A percentile compares a stretch with the other conserved stretches of the same genome.
Conservation (phyloP, 2,113 vertebrate genomes). For the Danio rerio region DNA sequence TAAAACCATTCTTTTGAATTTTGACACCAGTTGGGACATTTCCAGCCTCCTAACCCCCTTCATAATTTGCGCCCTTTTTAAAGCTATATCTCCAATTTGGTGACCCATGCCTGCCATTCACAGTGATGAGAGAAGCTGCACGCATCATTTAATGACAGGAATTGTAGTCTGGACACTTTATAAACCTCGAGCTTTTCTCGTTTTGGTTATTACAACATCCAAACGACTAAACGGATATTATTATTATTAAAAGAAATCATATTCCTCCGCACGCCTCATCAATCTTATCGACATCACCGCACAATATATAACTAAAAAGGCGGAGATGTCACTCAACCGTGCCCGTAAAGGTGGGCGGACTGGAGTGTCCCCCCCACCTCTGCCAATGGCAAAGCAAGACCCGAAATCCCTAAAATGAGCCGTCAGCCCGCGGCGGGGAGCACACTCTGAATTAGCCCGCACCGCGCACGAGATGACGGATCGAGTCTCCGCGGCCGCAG, state of each 20-base stretch:
- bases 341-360: constrained; percentile 76
- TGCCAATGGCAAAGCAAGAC: constrained; percentile 77
- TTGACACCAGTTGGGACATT: background rate
- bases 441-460: constrained; percentile 71
- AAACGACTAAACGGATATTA: background rate
- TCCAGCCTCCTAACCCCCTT: background rate
- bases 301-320: constrained; percentile 17
- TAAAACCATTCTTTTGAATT: background rate
- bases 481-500: constrained; percentile 74
- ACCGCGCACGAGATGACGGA: constrained; percentile 84
- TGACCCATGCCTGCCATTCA: constrained; percentile 39
- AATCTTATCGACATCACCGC: constrained; percentile 9
- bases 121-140: constrained; percentile 48
- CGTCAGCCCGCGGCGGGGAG: constrained; percentile 71
- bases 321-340: constrained; percentile 70
- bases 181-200: background rate
- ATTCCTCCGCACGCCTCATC: background rate
- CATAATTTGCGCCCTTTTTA: background rate
- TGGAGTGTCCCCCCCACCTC: constrained; percentile 72
- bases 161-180: constrained; percentile 7
- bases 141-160: constrained; percentile 51
- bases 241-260: background rate
- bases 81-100: background rate
- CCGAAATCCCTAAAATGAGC: constrained; percentile 76
- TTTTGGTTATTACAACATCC: background rate